Evolutionary conservation across 2,797 vertebrate genomes (phyloP), one percentile per base, ranked within the genome.

Genomic region (Brachyrhaphis roseni): DNA sequence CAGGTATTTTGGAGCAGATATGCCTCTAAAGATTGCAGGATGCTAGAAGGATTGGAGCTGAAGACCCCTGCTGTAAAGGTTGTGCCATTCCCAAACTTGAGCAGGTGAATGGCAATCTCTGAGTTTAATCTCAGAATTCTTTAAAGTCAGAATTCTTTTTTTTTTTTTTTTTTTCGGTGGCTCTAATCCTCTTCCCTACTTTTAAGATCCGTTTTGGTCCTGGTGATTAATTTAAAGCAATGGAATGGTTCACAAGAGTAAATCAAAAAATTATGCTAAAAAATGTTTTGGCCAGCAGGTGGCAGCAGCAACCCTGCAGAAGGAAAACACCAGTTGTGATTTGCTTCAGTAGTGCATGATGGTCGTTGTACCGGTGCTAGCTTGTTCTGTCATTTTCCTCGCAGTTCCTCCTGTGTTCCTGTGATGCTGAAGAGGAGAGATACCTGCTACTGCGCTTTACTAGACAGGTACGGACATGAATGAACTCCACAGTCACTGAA

Each of bases 401-500:
- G 36, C 78, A 13, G 43, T 41, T 57, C 47, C 15, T 55, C n/a
- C 39, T 34, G 47, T 77, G 79, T 66, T 79, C 62, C 70, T 87
- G 92, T 88, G 78, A 95, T 94, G 94, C 84, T 93, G 87, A 86
- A 84, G 73, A 80, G 80, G 78, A 78, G 31, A 78, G 7, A 45
- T 77, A 4, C 77, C 81, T 84, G 83, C 88, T 13, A 91, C 90
- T 82, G 92, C 82, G 84, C 86, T 87, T 88, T 82, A 78, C 16
- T 86, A 86, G 72, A 94, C 94, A 94, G 95, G 95, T 96, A 93
- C 28, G 59, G 23, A 16, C 2, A 10, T 34, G 3, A 0, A 57
- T 0, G 23, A 4, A 1, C n/a, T 5, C 16, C 8, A 15, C 72
- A 0, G 70, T 26, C 55, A 8, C 34, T 8, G 26, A 39, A 8